A percentile compares a stretch with the other conserved stretches of the same genome.
These are phyloP conservation scores for Beroe forskalii DNA, from an alignment of 37 sponge, comb jelly and placozoan genomes.

Conservation along the genomic window DNA sequence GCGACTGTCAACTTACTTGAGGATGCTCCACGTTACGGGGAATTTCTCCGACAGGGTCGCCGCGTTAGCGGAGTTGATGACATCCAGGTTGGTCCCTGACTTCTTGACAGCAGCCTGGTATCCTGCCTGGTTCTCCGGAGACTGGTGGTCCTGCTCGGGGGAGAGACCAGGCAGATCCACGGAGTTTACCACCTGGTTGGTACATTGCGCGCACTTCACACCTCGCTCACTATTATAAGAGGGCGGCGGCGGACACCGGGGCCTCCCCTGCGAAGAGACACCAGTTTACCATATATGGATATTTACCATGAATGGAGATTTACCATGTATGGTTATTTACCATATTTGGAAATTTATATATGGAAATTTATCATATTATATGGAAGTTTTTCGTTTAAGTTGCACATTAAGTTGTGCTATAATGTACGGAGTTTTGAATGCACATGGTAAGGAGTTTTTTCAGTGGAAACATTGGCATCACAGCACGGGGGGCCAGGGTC, in stretches of 20 bases:
- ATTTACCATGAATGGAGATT: too few relatives aligned
- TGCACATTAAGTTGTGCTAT: too few relatives aligned
- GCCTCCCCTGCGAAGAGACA: not conserved
- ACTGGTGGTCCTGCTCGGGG: not conserved
- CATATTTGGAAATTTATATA: too few relatives aligned
- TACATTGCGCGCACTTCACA: not conserved
- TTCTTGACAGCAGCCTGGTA: not conserved
- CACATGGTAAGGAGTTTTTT: too few relatives aligned
- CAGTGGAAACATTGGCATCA: too few relatives aligned
- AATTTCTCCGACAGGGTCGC: not conserved
- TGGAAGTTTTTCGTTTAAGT: too few relatives aligned
- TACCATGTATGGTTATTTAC: too few relatives aligned
- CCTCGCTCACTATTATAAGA: not conserved
- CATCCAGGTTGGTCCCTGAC: not conserved
- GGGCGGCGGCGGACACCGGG: not conserved
- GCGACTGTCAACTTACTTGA: conserved; percentile 8
- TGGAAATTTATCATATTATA: too few relatives aligned
- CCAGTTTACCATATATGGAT: not conserved
- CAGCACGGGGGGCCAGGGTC: too few relatives aligned
- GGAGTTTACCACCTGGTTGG: not conserved
- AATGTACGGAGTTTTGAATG: too few relatives aligned
- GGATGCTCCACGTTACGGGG: not conserved
- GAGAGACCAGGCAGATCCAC: not conserved
- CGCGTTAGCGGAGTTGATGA: not conserved
- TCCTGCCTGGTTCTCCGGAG: not conserved